Base-by-base conservation (phyloP, 1,140 invertebrate species). In the Neodiprion lecontei region DNA sequence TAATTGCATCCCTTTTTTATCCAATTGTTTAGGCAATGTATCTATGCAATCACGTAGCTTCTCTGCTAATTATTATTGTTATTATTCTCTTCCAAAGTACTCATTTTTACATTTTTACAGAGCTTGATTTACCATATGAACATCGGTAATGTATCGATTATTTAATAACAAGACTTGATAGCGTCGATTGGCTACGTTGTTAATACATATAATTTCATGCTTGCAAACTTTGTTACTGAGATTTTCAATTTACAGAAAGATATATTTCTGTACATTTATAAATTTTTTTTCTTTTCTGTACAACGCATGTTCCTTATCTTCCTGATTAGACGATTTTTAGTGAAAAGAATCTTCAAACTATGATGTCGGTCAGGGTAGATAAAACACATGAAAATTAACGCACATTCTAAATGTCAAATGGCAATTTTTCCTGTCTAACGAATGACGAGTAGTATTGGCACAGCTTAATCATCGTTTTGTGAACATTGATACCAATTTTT, bases 31-130 rank as follows among this genome's bases (percentile, higher is more conserved):
- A 28, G 50, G 53, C 21, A 68, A 61, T 74, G 1, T 75, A 50
- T 71, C 74, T 21, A 67, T 40, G 69, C n/a, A 71, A 73, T 68
- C 17, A n/a, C 74, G 7, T 23, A 74, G 66, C 70, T 66, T 69
- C 48, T 61, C 69, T 67, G 66, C 66, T 76, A 12, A 23, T 70
- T 7, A 12, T 70, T 17, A 40, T 74, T 69, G 5, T 23, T 70
- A 49, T 10, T 73, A 23, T 14, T 72, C 66, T 69, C 8, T 21
- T 17, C 48, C 17, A n/a, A n/a, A 17, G 21, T 23, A 11, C 28
- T 10, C 8, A 28, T 49, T 28, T 71, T 14, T 47, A 11, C 48
- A 17, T 70, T 14, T 0, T 14, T 23, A 70, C 11, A 11, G 40
- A 11, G 40, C n/a, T n/a, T 72, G 21, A 50, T 48, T 14, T 50